Evolutionary conservation across 2,113 vertebrate species (phyloP).

Genomic region (Zonotrichia leucophrys): DNA sequence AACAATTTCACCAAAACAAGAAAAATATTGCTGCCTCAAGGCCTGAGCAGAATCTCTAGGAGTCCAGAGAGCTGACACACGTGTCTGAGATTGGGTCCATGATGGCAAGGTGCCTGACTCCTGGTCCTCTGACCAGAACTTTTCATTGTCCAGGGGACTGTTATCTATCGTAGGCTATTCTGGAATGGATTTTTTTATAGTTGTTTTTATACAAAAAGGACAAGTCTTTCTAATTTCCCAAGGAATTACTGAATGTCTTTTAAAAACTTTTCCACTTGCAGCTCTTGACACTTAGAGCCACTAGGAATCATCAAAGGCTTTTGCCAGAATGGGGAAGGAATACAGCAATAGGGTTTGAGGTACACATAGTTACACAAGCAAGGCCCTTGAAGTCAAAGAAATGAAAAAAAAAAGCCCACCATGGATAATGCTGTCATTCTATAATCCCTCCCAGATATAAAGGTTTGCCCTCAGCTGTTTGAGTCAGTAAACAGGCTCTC

Average conservation of each 20-base stretch:
- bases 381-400: not conserved
- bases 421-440: not conserved
- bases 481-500: not conserved
- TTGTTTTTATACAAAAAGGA: not conserved
- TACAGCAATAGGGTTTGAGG: not conserved
- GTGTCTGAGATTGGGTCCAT: fast-evolving
- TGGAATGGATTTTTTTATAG: not conserved
- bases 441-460: not conserved
- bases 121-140: not conserved
- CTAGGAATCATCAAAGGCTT: not conserved
- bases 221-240: not conserved
- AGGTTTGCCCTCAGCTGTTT: not conserved
- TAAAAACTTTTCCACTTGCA: not conserved
- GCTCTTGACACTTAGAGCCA: not conserved
- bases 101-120: not conserved
- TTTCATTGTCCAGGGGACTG: not conserved
- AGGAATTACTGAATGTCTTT: not conserved
- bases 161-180: not conserved
- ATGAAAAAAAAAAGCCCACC: not conserved
- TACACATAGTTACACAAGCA: not conserved
- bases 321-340: not conserved
- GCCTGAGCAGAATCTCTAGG: not conserved
- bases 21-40: not conserved
- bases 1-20: not conserved
- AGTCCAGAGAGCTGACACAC: not conserved